A percentile compares a stretch with the other conserved stretches of the same genome.
Conservation (phyloP, 2,888 invertebrate genomes). For the Epistrophella euchroma region DNA sequence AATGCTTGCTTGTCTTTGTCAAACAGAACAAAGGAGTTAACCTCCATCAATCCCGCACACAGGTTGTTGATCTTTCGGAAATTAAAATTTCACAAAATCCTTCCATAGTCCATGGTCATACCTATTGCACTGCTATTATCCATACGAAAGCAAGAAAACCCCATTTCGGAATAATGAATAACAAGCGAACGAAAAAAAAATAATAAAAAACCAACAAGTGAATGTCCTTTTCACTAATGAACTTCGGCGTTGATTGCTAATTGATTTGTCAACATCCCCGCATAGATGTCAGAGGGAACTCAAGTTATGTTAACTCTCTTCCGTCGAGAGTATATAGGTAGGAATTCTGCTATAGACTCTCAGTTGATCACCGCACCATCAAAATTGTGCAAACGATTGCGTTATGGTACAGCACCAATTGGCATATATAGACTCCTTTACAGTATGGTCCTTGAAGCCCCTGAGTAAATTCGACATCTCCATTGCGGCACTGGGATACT, state of each 20-base stretch:
- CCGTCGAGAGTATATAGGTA: neutral
- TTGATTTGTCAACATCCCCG: conserved; percentile 71
- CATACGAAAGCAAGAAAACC: conserved; percentile 15
- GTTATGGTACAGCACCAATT: conserved; percentile 33
- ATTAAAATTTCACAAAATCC: conserved; percentile 55
- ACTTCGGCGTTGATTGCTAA: conserved; percentile 73
- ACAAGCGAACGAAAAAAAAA: conserved; percentile 2
- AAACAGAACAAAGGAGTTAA: conserved; percentile 73
- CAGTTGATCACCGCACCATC: conserved; percentile 59
- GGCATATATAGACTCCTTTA: neutral
- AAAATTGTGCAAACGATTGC: conserved; percentile 73
- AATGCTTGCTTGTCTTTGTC: conserved; percentile 42
- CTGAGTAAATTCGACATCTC: conserved; percentile 52
- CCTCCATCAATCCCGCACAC: conserved; percentile 62
- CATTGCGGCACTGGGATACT: conserved; percentile 38
- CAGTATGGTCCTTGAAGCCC: conserved; percentile 43
- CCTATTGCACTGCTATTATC: neutral
- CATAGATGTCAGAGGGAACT: conserved; percentile 3
- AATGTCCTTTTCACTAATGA: conserved; percentile 64
- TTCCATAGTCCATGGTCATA: neutral
- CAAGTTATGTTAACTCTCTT: conserved; percentile 65
- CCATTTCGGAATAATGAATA: conserved; percentile 27
- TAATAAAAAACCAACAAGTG: conserved; percentile 1
- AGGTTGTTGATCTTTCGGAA: conserved; percentile 69
- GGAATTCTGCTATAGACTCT: conserved; percentile 19